Base-by-base conservation (phyloP, 2,797 vertebrate genomes). In the Fistularia commersonii region DNA sequence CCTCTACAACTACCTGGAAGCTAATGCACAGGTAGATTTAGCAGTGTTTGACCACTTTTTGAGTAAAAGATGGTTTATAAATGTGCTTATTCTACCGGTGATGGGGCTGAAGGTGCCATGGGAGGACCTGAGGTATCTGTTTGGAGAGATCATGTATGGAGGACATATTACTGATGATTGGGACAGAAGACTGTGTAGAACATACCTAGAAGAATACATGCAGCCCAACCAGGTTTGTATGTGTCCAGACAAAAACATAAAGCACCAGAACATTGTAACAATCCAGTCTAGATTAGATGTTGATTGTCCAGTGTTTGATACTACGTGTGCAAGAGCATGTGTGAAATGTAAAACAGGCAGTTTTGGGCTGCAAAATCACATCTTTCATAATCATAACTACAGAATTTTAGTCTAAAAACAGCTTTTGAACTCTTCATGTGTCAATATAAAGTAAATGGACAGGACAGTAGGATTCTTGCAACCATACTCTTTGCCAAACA, bases 121-220 rank as follows among this genome's bases (percentile, higher is more conserved):
- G 85, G 86, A 92, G 80, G 91, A 94, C 48, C 86, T 92, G 57
- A 82, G 87, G 32, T 93, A 93, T 78, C 78, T 93, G 59, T 92
- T 93, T 86, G 92, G 88, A 13, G 90, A 91, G 74, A 89, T 92
- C 62, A 91, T 91, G 92, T 91, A 86, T 4, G 90, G 91, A 35
- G 88, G 87, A 70, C 91, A 90, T 60, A 91, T 91, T 62, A 91
- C 90, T 5, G 86, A 92, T 12, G 89, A 91, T 81, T 89, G 90
- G 83, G 91, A 90, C 80, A 82, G 91, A 51, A 82, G 90, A 41
- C 88, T 94, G 31, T 93, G 92, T 66, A 82, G 85, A 32, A 92
- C 89, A 0, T 93, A 93, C 69, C 60, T 91, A 45, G 87, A 90
- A 51, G 90, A 93, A 69, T 93, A 91, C 81, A 92, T 94, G 90